A percentile compares a stretch with the other conserved stretches of the same genome.
phyloP scores from a whole-genome alignment of 2,888 invertebrate genomes.

The Perithous albicinctus region DNA sequence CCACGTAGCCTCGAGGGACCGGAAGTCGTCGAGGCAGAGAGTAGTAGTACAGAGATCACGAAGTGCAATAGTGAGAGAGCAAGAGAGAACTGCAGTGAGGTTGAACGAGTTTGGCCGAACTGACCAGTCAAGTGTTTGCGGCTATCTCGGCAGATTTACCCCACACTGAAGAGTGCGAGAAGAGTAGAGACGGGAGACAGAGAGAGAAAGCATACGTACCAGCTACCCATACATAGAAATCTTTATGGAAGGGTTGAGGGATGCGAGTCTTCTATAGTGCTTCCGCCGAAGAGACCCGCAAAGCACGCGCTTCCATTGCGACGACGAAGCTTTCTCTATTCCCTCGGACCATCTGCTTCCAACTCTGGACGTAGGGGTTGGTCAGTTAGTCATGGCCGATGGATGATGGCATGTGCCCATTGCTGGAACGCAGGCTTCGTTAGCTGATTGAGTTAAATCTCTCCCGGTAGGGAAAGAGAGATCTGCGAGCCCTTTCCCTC shows the following conservation, averaged over 20 bases:
- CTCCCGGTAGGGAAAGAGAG: too few relatives aligned
- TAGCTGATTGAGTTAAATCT: slow-evolving; percentile 83
- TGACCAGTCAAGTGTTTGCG: slow-evolving; percentile 76
- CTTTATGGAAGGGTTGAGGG: slow-evolving; percentile 20
- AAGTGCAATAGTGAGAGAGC: neutral
- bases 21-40: neutral
- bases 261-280: neutral
- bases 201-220: too few relatives aligned
- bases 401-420: slow-evolving; percentile 9
- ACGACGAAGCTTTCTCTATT: slow-evolving; percentile 1
- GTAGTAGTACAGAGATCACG: neutral
- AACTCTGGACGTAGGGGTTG: slow-evolving; percentile 71
- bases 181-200: slow-evolving; percentile 4
- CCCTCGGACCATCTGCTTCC: slow-evolving; percentile 38
- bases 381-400: slow-evolving; percentile 75
- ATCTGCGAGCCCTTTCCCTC: slow-evolving; percentile 29
- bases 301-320: slow-evolving; percentile 17
- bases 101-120: slow-evolving; percentile 38
- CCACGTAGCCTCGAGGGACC: slow-evolving; percentile 7
- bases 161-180: slow-evolving; percentile 6
- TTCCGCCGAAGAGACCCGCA: slow-evolving; percentile 31
- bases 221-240: neutral
- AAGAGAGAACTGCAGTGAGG: neutral
- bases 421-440: slow-evolving; percentile 78
- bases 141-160: slow-evolving; percentile 65